Base-by-base conservation (phyloP, 2,113 vertebrate species). In the Phaetusa simplex region DNA sequence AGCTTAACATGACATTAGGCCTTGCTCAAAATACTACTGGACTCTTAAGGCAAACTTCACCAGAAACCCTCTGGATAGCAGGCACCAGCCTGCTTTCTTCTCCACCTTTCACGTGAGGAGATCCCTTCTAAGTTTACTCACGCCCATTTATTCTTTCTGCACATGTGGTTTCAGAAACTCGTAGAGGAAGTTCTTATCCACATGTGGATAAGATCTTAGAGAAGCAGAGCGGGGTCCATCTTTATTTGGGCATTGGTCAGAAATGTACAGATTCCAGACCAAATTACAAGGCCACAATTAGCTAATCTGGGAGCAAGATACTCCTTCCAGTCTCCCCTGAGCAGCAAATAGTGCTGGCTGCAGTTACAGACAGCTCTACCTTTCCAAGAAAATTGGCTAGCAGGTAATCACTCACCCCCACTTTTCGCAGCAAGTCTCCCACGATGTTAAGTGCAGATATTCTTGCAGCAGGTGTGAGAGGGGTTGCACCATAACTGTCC, bases 371-470 rank as follows among this genome's bases (percentile, higher is more conserved):
- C 11, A 79, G 47, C 27, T 61, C 36, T 30, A 14, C 32, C 52
- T 30, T 59, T 40, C 40, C 64, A 69, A 67, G 32, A 55, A n/a
- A 47, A 15, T 1, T 32, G 21, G 16, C 43, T 72, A 69, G 36
- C 66, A 89, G 38, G 8, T 6, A 40, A 90, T n/a, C 66, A 52
- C 42, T 87, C 97, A 99, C 99, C 97, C 99, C 99, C 3, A 99
- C 99, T 99, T 99, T 99, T 87, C 99, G 98, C 71, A 99, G 98
- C 82, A 99, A 98, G 95, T 99, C 99, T 61, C 99, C 99, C 12
- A 99, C 99, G 1, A 99, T 99, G 96, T 99, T 99, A 49, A 99
- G 99, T 14, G 99, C 99, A 62, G 99, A 99, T 98, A 99, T 99
- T 88, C 99, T 98, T 65, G 99, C 99, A 4, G 99, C 99, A 4